These are phyloP conservation scores for Acrossocheilus fasciatus DNA, from an alignment of 2,797 vertebrate species.

Conservation along the genomic window DNA sequence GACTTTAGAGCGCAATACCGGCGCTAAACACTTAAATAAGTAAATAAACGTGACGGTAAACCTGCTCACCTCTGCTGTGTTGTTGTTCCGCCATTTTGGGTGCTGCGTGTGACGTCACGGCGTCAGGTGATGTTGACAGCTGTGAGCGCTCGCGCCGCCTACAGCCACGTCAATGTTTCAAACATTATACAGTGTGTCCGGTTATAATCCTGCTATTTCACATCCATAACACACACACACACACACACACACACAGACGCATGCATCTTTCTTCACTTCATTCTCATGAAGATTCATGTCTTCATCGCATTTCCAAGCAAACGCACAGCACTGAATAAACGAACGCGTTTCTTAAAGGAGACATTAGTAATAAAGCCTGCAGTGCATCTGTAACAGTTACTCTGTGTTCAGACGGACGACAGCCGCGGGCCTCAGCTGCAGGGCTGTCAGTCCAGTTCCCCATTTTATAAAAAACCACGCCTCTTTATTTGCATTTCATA, in stretches of 20 bases:
- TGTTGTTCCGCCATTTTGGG: constrained; percentile 54
- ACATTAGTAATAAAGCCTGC: background rate
- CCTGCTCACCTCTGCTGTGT: background rate
- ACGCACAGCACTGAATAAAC: background rate
- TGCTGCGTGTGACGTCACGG: constrained; percentile 36
- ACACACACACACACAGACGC: background rate
- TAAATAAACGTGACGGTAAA: background rate
- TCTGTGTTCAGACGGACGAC: background rate
- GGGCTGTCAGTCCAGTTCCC: constrained; percentile 11
- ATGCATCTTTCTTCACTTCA: background rate
- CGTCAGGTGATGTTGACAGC: constrained; percentile 52
- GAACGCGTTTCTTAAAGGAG: background rate
- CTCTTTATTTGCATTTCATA: constrained; percentile 38
- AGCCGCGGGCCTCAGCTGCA: background rate
- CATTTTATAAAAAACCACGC: constrained; percentile 10
- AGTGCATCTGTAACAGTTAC: too few relatives aligned
- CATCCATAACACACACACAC: background rate
- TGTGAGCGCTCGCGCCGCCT: constrained; percentile 35
- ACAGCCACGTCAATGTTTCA: constrained; percentile 53
- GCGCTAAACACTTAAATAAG: too few relatives aligned
- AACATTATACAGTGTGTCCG: constrained; percentile 24
- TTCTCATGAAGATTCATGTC: background rate
- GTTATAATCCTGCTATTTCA: background rate
- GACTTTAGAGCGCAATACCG: background rate
- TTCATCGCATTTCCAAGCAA: background rate